These are phyloP conservation scores for Sebastes dallii DNA, from an alignment of 2,797 vertebrate species.

Conservation along the genomic window DNA sequence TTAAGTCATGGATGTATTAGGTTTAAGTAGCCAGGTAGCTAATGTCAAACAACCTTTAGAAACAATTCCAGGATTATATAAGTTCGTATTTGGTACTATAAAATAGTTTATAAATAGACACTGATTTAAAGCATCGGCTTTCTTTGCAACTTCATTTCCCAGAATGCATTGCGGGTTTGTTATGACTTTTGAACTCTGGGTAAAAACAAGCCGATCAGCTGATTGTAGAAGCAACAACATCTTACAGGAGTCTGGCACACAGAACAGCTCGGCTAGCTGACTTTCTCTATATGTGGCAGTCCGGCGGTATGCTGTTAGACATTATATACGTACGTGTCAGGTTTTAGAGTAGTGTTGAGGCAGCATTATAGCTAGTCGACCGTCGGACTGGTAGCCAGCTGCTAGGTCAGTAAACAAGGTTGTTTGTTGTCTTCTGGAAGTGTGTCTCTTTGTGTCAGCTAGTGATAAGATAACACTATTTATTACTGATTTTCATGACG, in stretches of 20 bases:
- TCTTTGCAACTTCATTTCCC: constrained; percentile 63
- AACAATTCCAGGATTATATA: too few relatives aligned
- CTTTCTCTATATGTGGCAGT: constrained; percentile 23
- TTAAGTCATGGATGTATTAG: too few relatives aligned
- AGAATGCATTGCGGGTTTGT: constrained; percentile 25
- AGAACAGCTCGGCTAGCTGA: constrained; percentile 45
- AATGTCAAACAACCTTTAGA: too few relatives aligned
- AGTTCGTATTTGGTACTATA: too few relatives aligned
- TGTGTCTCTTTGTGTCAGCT: constrained; percentile 32
- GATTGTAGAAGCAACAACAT: constrained; percentile 82
- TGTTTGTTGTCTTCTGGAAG: constrained; percentile 36
- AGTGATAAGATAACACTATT: background rate
- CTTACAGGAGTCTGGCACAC: constrained; percentile 36
- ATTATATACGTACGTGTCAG: background rate
- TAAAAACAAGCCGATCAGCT: constrained; percentile 88
- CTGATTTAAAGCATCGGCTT: background rate
- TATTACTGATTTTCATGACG: background rate
- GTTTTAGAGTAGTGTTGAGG: constrained; percentile 32
- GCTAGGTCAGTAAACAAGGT: constrained; percentile 62
- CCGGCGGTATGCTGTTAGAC: background rate
- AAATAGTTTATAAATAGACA: background rate
- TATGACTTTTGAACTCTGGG: constrained; percentile 73
- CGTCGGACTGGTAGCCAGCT: constrained; percentile 36
- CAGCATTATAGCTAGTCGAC: constrained; percentile 26
- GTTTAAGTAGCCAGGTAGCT: background rate